Conservation (phyloP, 2,797 vertebrate species). For the Gallinago solitaria region DNA sequence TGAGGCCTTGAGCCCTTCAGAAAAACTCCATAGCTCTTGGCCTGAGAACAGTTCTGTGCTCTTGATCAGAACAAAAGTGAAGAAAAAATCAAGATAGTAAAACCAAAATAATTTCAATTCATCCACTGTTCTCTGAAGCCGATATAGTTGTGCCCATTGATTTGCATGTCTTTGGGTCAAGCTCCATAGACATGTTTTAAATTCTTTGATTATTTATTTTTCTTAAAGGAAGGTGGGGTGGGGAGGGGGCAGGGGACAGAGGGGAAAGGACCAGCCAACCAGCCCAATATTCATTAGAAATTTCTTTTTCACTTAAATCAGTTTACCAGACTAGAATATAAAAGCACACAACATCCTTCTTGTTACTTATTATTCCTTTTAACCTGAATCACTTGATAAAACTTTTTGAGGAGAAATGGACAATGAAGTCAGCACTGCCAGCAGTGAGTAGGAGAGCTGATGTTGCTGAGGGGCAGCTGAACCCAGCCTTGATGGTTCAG, state of each 20-base stretch:
- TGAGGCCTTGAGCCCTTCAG: background rate
- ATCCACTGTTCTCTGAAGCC: background rate
- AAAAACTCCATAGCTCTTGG: background rate
- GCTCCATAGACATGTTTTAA: background rate
- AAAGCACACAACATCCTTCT: background rate
- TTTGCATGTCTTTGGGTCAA: background rate
- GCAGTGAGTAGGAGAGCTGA: background rate
- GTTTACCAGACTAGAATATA: background rate
- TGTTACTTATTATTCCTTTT: background rate
- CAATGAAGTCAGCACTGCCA: background rate
- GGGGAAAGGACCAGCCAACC: no score
- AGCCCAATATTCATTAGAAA: background rate
- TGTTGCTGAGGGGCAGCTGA: fast-evolving
- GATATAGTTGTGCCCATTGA: background rate
- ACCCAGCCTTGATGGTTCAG: background rate
- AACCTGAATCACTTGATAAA: background rate
- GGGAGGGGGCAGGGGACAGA: fast-evolving
- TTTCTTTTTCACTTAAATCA: background rate
- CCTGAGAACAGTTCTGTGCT: background rate
- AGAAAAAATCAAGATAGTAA: background rate
- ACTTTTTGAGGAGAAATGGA: background rate
- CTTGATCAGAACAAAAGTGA: background rate
- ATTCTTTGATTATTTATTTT: background rate
- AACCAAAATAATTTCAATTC: background rate
- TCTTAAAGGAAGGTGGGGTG: background rate